Percentiles rank a stretch among this genome's conserved stretches.
Conservation (phyloP, 2,888 invertebrate species). For the Noctua janthe region DNA sequence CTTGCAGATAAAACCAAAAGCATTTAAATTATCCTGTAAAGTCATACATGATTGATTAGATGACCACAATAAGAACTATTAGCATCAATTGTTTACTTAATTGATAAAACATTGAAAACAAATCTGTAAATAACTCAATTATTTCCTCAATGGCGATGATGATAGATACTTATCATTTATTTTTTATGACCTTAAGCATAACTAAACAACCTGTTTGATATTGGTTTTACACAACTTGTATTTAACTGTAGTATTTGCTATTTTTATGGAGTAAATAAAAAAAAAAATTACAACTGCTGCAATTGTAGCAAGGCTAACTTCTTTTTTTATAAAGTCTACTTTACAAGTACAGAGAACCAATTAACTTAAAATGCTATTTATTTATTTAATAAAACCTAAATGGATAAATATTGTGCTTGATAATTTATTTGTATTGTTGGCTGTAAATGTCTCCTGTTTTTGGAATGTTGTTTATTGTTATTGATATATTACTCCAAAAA, state of each 20-base stretch:
- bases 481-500: not conserved
- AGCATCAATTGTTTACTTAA: not conserved
- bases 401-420: not conserved
- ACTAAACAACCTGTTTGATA: conserved; percentile 3
- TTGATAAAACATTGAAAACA: conserved; percentile 16
- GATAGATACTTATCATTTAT: not conserved
- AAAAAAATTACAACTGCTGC: not conserved
- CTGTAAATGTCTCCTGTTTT: not conserved
- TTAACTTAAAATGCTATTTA: not conserved
- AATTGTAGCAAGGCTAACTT: conserved; percentile 15
- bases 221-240: not conserved
- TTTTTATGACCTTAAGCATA: not conserved
- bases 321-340: not conserved
- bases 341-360: not conserved
- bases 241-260: conserved; percentile 4
- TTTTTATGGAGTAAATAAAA: not conserved
- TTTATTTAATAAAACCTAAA: not conserved
- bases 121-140: conserved; percentile 17
- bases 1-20: conserved; percentile 5
- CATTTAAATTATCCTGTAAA: not conserved
- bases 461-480: conserved; percentile 6
- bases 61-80: not conserved
- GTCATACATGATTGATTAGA: not conserved
- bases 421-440: not conserved
- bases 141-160: conserved; percentile 28